A percentile compares a stretch with the other conserved stretches of the same genome.
Evolutionary conservation across 2,113 vertebrate species (phyloP).

Genomic region (Mustela nigripes): DNA sequence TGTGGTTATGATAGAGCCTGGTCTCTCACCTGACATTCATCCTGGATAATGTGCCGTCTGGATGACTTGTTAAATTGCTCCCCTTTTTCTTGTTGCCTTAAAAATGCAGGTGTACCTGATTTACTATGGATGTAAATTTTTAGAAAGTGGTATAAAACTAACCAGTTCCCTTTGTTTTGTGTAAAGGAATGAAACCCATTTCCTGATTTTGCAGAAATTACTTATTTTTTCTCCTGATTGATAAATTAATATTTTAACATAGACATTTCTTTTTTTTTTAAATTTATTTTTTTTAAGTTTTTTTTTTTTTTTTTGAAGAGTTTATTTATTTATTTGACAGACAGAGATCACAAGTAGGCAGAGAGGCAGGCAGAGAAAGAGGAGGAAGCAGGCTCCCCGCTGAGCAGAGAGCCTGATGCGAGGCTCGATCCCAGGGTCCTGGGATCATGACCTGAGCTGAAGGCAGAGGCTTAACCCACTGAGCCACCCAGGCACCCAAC

Average conservation of each 20-base stretch:
- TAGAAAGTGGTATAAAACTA: conserved; percentile 44
- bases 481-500: neutral
- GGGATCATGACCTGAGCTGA: too few species aligned
- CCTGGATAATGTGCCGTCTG: conserved; percentile 6
- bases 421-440: too few species aligned
- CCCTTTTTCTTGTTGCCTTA: neutral
- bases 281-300: too few species aligned
- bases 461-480: too few species aligned
- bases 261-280: neutral
- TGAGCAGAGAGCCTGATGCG: too few species aligned
- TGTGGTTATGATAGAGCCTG: conserved; percentile 3
- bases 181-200: conserved; percentile 28
- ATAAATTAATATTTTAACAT: neutral
- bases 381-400: too few species aligned
- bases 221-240: neutral
- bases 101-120: conserved; percentile 73
- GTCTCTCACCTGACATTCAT: neutral
- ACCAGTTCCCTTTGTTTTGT: conserved; percentile 26
- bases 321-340: too few species aligned
- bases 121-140: conserved; percentile 42
- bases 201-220: conserved; percentile 35
- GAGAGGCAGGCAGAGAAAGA: too few species aligned
- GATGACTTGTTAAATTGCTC: conserved; percentile 5
- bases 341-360: too few species aligned
- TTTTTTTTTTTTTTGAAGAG: too few species aligned